A percentile compares a stretch with the other conserved stretches of the same genome.
Conservation (phyloP, 2,888 invertebrate genomes). For the Actias luna region DNA sequence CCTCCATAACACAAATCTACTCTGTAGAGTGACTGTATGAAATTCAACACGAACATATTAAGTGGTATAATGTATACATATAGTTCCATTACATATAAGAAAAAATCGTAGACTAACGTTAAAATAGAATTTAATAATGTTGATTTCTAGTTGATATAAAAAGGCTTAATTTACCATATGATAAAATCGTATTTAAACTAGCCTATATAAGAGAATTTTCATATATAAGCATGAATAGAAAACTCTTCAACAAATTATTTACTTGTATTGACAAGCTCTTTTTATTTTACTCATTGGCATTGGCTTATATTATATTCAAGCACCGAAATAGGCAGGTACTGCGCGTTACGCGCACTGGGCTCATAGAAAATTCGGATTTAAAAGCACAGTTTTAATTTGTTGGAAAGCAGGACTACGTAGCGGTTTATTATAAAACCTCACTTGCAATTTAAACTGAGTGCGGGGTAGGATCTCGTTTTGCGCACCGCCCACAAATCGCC, state of each 20-base stretch:
- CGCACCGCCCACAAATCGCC: constrained; percentile 69
- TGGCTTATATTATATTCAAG: neutral
- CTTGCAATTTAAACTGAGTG: constrained; percentile 73
- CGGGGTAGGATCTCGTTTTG: constrained; percentile 69
- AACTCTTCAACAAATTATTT: neutral
- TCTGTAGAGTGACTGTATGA: too few relatives aligned
- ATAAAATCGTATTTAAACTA: neutral
- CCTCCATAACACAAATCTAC: too few relatives aligned
- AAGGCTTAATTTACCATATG: neutral
- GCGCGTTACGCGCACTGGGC: neutral
- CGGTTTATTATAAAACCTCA: constrained; percentile 65
- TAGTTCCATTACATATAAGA: too few relatives aligned
- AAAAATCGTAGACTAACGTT: too few relatives aligned
- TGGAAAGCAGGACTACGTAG: constrained; percentile 26
- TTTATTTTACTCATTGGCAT: constrained; percentile 10
- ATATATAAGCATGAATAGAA: neutral
- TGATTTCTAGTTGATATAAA: neutral
- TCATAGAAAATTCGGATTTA: constrained; percentile 11
- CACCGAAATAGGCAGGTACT: neutral
- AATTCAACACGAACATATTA: too few relatives aligned
- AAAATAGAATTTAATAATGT: neutral
- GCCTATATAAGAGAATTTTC: neutral
- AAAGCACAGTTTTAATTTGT: constrained; percentile 25
- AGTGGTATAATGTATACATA: too few relatives aligned
- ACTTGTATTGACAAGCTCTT: constrained; percentile 18